phyloP scores from a whole-genome alignment of 2,797 vertebrate genomes.

The Odontamblyopus lacepedii region DNA sequence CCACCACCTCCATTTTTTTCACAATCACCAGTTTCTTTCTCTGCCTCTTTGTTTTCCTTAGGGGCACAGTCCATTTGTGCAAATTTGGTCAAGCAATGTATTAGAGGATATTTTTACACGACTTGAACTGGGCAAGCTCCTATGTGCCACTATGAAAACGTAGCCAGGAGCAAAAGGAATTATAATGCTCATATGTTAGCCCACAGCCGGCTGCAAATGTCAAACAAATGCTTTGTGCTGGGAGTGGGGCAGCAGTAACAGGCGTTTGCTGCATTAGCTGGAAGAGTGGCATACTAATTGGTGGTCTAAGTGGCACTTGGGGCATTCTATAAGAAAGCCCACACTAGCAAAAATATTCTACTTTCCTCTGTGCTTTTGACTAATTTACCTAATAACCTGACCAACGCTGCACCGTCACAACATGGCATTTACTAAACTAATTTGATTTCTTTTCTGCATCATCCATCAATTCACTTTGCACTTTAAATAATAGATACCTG shows the following conservation, averaged over 20 bases:
- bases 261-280: slow-evolving; percentile 49
- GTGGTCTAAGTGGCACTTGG: slow-evolving; percentile 43
- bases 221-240: slow-evolving; percentile 60
- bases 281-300: slow-evolving; percentile 53
- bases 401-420: slow-evolving; percentile 9
- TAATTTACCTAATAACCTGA: slow-evolving; percentile 9
- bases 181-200: slow-evolving; percentile 59
- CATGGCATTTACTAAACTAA: background rate
- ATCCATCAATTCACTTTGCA: slow-evolving; percentile 3
- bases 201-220: slow-evolving; percentile 47
- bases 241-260: slow-evolving; percentile 40
- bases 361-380: slow-evolving; percentile 29
- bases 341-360: slow-evolving; percentile 14
- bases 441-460: background rate
- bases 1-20: slow-evolving; percentile 53
- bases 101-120: slow-evolving; percentile 33
- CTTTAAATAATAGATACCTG: slow-evolving; percentile 11
- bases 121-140: slow-evolving; percentile 33
- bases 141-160: slow-evolving; percentile 37
- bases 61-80: slow-evolving; percentile 30
- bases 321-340: slow-evolving; percentile 25
- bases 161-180: slow-evolving; percentile 45
- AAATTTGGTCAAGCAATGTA: slow-evolving; percentile 45
- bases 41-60: slow-evolving; percentile 20
- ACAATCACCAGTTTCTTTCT: slow-evolving; percentile 33